Evolutionary conservation across 2,113 vertebrate species (phyloP), one percentile per base, ranked within the genome.

Genomic region (Toxostoma redivivum): DNA sequence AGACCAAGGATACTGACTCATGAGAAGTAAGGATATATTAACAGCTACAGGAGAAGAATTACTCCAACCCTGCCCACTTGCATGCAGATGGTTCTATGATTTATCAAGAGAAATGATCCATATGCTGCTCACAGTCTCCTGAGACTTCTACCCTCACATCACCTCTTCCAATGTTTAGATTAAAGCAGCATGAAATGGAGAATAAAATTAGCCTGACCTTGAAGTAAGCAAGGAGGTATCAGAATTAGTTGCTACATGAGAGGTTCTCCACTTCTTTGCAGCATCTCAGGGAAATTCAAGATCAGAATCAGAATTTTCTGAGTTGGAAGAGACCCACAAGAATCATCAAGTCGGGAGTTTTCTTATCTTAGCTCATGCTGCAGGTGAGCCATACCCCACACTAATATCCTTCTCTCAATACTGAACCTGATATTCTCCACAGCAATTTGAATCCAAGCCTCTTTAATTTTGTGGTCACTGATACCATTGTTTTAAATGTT

Each of bases 341-440:
- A n/a, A 40, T 54, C n/a, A 19, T 54, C 0, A 0, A 54, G 17
- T 47, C 2, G 1, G 54, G 88, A 73, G 44, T 81, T 93, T 80
- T 91, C 90, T 97, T 96, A 94, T 97, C 96, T 97, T 88, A 96
- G 70, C 81, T 97, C 61, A 69, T 64, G 70, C 93, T 95, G 85
- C 74, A 95, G 82, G 92, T 97, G 83, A 95, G 95, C 79, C 74
- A 85, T 96, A 70, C 33, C 51, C 62, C 79, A 65, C 62, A 48
- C 88, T 95, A 96, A 96, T 88, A 91, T 90, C 82, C 91, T 91
- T 71, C 95, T 88, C 94, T 93, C 73, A 58, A 90, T 82, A 66
- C 57, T 82, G 91, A 96, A 84, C 83, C 70, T 97, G 90, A 88
- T 53, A 88, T 95, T 95, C 91, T 95, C 72, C 86, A 79, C 45